Evolutionary conservation across 2,888 invertebrate genomes (phyloP), one percentile per base, ranked within the genome.

Genomic region (Pilophorus perplexus): DNA sequence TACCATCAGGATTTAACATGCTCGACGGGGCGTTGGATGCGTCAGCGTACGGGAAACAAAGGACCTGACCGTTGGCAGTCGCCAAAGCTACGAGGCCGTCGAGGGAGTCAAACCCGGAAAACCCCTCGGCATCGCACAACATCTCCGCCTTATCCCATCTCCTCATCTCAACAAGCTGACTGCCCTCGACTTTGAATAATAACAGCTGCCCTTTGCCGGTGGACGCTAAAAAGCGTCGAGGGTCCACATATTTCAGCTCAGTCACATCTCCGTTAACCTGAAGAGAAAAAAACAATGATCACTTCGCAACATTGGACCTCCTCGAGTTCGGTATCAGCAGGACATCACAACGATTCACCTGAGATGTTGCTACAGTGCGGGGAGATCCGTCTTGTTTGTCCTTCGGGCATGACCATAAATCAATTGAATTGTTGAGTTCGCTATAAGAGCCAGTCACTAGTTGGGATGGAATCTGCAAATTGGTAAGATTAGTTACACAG

Each of bases 221-320:
- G n/a, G 64, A 66, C 16, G 52, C 66, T 8, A 68, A 46, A 48
- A 68, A 68, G 20, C 44, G 54, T 18, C 33, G 44, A 3, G 48
- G 44, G 23, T 65, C 52, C 16, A 68, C 33, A 33, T 65, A 68
- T 23, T 68, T 68, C 42, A 68, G 22, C 8, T 27, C 60, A n/a
- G 65, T 68, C 10, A 68, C 68, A 42, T 68, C 65, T 25, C 68
- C 68, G 20, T 44, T 37, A n/a, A 68, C 68, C 37, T 48, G 23
- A 40, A 52, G 22, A 27, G 14, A 28, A 28, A 33, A 33, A 12
- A 33, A 33, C 12, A 33, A 33, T 33, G 33, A 33, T 33, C 6
- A 33, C 12, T 33, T 12, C 6, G 33, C 6, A 33, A 8, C 33
- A 33, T 6, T 33, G 12, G n/a, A n/a, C n/a, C n/a, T n/a, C n/a